Conservation (phyloP, 2,797 vertebrate species). For the Mustela erminea region DNA sequence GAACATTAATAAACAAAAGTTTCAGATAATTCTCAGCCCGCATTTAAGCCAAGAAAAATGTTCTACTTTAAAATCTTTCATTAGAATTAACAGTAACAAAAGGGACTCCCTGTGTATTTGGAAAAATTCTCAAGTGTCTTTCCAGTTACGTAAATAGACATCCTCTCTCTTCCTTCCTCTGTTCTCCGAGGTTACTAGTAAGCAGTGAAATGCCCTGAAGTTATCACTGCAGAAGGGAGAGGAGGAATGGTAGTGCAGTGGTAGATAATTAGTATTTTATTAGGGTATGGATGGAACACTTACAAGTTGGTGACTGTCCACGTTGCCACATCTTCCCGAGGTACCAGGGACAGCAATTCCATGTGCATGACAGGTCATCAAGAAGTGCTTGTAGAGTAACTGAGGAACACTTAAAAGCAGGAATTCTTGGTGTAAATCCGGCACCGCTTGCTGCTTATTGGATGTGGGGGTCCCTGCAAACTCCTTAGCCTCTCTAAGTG, state of each 20-base stretch:
- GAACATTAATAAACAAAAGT: constrained; percentile 53
- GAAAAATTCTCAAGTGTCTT: constrained; percentile 18
- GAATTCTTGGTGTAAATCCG: background rate
- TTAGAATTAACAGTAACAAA: constrained; percentile 34
- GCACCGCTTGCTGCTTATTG: background rate
- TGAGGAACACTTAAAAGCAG: background rate
- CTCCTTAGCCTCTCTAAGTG: background rate
- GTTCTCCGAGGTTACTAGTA: constrained; percentile 15
- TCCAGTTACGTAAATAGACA: background rate
- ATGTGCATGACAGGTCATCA: constrained; percentile 12
- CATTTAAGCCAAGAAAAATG: constrained; percentile 3
- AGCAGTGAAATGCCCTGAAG: constrained; percentile 42
- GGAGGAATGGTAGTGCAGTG: background rate
- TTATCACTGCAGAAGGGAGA: background rate
- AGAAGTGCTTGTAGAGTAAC: constrained; percentile 26
- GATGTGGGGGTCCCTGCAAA: background rate
- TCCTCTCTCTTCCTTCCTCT: background rate
- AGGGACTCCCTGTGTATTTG: constrained; percentile 10
- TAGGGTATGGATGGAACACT: constrained; percentile 24
- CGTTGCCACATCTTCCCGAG: background rate
- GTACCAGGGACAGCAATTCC: background rate
- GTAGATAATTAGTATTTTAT: constrained; percentile 58
- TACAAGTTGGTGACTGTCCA: background rate
- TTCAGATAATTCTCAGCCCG: background rate
- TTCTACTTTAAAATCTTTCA: constrained; percentile 28